phyloP scores from a whole-genome alignment of 64 coral and sea anemone genomes.

The Pachyseris speciosa region DNA sequence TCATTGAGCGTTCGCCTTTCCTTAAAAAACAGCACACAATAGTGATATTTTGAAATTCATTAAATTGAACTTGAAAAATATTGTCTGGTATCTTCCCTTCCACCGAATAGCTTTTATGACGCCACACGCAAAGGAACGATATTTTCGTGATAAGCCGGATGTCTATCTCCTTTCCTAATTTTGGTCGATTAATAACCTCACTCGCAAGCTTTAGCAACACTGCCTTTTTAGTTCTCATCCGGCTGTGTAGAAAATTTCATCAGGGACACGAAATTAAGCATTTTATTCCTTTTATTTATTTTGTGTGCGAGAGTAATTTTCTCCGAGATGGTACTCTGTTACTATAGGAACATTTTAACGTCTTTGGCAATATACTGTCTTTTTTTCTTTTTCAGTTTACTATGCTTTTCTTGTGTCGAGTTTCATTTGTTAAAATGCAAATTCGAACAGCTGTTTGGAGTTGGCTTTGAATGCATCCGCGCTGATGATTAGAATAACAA shows the following conservation, averaged over 20 bases:
- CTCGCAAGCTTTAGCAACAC: background rate
- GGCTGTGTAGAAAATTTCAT: background rate
- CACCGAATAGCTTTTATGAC: slow-evolving; percentile 16
- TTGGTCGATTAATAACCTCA: slow-evolving; percentile 27
- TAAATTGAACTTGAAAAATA: slow-evolving; percentile 12
- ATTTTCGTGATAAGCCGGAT: slow-evolving; percentile 5
- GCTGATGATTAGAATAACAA: slow-evolving; percentile 86
- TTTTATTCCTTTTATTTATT: background rate
- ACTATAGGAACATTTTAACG: background rate
- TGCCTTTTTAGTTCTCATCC: background rate
- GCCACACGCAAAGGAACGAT: background rate
- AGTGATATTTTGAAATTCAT: slow-evolving; percentile 23
- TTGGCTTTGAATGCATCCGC: slow-evolving; percentile 27
- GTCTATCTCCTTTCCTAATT: slow-evolving; percentile 10
- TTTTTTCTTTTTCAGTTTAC: background rate
- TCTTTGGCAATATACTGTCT: slow-evolving; percentile 1
- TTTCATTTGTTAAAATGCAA: slow-evolving; percentile 90
- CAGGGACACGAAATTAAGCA: background rate
- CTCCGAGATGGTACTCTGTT: background rate
- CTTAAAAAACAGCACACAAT: background rate
- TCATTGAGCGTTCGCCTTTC: background rate
- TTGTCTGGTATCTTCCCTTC: background rate
- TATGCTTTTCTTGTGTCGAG: slow-evolving; percentile 34
- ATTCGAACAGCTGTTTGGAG: slow-evolving; percentile 76
- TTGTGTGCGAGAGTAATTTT: too few relatives aligned